phyloP scores from a whole-genome alignment of 2,888 invertebrate species.

The Muscina levida region DNA sequence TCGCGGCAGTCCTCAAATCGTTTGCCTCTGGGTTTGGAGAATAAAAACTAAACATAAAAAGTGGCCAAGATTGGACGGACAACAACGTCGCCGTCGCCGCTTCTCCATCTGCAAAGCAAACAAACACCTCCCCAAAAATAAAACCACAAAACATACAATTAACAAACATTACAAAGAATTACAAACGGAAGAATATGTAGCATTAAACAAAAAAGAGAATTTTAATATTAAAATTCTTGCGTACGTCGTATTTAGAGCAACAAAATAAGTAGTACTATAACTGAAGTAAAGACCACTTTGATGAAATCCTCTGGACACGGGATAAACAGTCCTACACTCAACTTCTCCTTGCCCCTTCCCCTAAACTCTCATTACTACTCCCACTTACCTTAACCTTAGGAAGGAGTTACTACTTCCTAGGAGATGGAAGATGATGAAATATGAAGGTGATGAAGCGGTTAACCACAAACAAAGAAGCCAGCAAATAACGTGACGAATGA shows the following conservation, averaged over 20 bases:
- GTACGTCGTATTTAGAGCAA: slow-evolving; percentile 55
- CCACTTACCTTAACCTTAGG: not conserved
- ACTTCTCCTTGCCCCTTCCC: not conserved
- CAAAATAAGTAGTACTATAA: slow-evolving; percentile 48
- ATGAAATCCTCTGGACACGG: not conserved
- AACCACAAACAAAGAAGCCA: too few species aligned
- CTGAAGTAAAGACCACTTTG: slow-evolving; percentile 44
- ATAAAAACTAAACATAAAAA: slow-evolving; percentile 72
- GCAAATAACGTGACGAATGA: too few species aligned
- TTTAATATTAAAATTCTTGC: slow-evolving; percentile 56
- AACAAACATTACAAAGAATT: slow-evolving; percentile 59
- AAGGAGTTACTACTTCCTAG: not conserved
- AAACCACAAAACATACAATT: slow-evolving; percentile 54
- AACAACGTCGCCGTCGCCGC: slow-evolving; percentile 43
- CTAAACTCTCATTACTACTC: too few species aligned
- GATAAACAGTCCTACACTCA: slow-evolving; percentile 4
- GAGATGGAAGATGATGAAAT: not conserved
- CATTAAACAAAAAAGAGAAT: slow-evolving; percentile 48
- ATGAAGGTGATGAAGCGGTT: too few species aligned
- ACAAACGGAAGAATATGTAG: slow-evolving; percentile 51
- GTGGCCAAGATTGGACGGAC: slow-evolving; percentile 47
- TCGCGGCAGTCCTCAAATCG: slow-evolving; percentile 70
- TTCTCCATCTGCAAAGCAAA: slow-evolving; percentile 10
- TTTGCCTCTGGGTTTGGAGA: slow-evolving; percentile 71
- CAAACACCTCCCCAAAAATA: slow-evolving; percentile 58